Base-by-base conservation (phyloP, 1,140 invertebrate genomes). In the Tetragonula clypearis region DNA sequence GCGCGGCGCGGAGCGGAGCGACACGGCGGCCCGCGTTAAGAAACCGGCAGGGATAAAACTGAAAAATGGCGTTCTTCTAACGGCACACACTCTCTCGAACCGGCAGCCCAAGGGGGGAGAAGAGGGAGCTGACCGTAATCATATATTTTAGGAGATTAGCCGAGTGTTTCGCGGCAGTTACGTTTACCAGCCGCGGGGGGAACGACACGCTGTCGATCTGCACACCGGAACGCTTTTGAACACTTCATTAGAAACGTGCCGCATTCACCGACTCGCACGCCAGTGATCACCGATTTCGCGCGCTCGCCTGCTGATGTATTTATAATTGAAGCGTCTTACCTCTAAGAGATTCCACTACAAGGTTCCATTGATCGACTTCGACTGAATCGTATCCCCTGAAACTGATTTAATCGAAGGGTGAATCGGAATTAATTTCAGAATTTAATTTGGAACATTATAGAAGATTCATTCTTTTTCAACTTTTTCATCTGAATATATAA, bases 51-150 rank as follows among this genome's bases (percentile, higher is more conserved):
- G 68, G 65, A 82, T 77, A 68, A 76, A 79, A 86, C 85, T 83
- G 79, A 86, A 56, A 84, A 89, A 86, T 80, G 65, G n/a, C 35
- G 53, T 85, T 85, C 79, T 75, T 81, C 83, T 74, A 81, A 75
- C 79, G 71, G 60, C 60, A 62, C 60, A 62, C 60, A 62, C 60
- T 62, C 60, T 62, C 60, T 62, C n/a, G 60, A 62, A 62, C 60
- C 23, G 23, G 41, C 41, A 49, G 41, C 41, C 41, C 30, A 30
- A 8, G 6, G 0, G 41, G 41, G 41, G 5, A 5, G 41, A 8
- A 6, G 6, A 8, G 41, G 23, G 53, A 23, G 60, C 23, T 62
- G 60, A 62, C 60, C 60, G 60, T 62, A 62, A 62, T 62, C 60
- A 62, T 62, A 85, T 80, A 79, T 66, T 56, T 80, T 41, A 35